Base-by-base conservation (phyloP, 2,888 invertebrate species). In the Leptinotarsa tumamoca region DNA sequence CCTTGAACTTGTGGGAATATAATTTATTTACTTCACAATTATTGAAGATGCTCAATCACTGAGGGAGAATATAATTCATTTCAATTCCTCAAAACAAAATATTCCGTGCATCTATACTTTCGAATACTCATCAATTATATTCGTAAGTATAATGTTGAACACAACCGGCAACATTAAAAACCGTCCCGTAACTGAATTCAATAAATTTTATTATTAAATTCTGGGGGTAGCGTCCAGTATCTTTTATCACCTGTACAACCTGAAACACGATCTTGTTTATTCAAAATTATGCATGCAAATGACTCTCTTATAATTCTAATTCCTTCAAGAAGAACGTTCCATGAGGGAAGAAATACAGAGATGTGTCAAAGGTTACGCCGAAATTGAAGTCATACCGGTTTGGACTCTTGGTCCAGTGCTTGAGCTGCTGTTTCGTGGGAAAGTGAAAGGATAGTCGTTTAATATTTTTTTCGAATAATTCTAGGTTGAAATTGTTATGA, bases 371-470 rank as follows among this genome's bases (percentile, higher is more conserved):
- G 76, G 76, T 75, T 77, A 50, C 58, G 33, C 58, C 67, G 70
- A 66, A 27, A 78, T 73, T 80, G 76, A 79, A 80, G 78, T 78
- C 71, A 50, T 83, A 83, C 86, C 84, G 84, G 85, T 85, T 83
- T 82, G 85, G 84, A 83, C 84, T 83, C 83, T 83, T 80, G 83
- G 81, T 85, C 84, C 86, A 84, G 81, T 78, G 75, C 77, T 81
- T 84, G 84, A 82, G 84, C 83, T 83, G 83, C 73, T n/a, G 81
- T 85, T 85, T 85, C 86, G 86, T 87, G 87, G 86, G 87, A 87
- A 87, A 86, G 80, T 82, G 4, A 23, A 58, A 54, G 54, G 13
- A 23, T 18, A 58, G 21, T 15, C 43, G 10, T 43, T 43, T 43
- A 10, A 43, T 10, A 43, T 43, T 43, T 3, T 10, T 43, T 43